Evolutionary conservation across 2,113 vertebrate genomes (phyloP).

Genomic region (Rhinoderma darwinii): DNA sequence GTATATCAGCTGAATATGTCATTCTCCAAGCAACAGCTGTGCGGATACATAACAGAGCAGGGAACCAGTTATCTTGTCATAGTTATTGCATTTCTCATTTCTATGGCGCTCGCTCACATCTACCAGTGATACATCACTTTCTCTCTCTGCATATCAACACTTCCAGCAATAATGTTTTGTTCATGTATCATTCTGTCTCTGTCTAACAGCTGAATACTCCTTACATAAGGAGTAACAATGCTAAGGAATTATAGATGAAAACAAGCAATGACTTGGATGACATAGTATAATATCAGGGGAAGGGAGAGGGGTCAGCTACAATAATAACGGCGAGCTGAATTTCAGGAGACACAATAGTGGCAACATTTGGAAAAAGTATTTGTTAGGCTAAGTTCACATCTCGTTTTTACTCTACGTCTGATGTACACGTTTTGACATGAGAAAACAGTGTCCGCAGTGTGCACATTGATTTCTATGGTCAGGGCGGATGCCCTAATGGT

Average conservation of each 20-base stretch:
- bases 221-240: neutral
- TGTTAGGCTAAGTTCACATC: too few relatives aligned
- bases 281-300: neutral
- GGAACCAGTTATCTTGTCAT: slow-evolving; percentile 17
- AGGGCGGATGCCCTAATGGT: too few relatives aligned
- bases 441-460: too few relatives aligned
- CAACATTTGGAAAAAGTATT: too few relatives aligned
- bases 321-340: too few relatives aligned
- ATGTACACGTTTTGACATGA: too few relatives aligned
- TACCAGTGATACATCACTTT: neutral
- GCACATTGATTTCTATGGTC: too few relatives aligned
- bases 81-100: slow-evolving; percentile 42
- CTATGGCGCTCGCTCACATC: neutral
- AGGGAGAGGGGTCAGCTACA: too few relatives aligned
- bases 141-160: neutral
- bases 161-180: too few relatives aligned
- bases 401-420: too few relatives aligned
- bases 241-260: neutral
- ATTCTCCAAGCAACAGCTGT: slow-evolving; percentile 10
- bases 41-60: slow-evolving; percentile 1
- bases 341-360: too few relatives aligned
- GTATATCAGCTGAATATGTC: slow-evolving; percentile 34
- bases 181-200: neutral
- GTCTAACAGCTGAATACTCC: neutral
- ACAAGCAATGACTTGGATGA: neutral